A percentile compares a stretch with the other conserved stretches of the same genome.
phyloP scores from a whole-genome alignment of 2,888 invertebrate species.

The Sialis fuliginosa region DNA sequence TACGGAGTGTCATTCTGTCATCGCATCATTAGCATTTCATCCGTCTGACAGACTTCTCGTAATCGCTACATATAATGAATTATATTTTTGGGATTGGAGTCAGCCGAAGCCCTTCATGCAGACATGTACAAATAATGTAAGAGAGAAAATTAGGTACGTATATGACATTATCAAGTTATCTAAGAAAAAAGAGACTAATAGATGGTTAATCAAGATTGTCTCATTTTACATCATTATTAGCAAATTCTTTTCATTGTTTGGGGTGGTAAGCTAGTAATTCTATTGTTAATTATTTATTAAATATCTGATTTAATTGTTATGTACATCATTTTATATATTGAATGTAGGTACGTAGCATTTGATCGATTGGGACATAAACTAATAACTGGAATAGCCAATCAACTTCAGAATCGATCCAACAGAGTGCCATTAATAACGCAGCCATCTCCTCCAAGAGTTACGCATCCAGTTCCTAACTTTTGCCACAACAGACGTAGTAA shows the following conservation, averaged over 20 bases:
- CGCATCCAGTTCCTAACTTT: neutral
- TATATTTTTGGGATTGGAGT: conserved; percentile 84
- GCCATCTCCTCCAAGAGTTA: neutral
- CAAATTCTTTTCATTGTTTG: neutral
- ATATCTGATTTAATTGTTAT: no score
- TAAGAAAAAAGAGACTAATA: neutral
- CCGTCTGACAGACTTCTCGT: conserved; percentile 65
- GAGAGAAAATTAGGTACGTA: conserved; percentile 62
- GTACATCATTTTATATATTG: conserved; percentile 4
- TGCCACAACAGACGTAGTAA: conserved; percentile 3
- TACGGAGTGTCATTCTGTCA: conserved; percentile 51
- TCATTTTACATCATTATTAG: neutral
- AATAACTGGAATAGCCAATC: conserved; percentile 68
- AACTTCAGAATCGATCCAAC: conserved; percentile 32
- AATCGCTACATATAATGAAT: conserved; percentile 69
- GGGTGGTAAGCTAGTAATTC: no score
- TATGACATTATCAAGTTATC: neutral
- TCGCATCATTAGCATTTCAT: conserved; percentile 76
- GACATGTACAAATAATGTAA: conserved; percentile 53
- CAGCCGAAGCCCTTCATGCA: conserved; percentile 56
- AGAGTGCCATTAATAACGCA: conserved; percentile 15
- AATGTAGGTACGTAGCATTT: conserved; percentile 59
- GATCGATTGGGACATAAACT: conserved; percentile 64
- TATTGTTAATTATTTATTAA: no score
- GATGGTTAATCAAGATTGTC: neutral